Percentiles rank a stretch among this genome's conserved stretches.
phyloP scores from a whole-genome alignment of 2,797 vertebrate genomes.

The Syncerus caffer region DNA sequence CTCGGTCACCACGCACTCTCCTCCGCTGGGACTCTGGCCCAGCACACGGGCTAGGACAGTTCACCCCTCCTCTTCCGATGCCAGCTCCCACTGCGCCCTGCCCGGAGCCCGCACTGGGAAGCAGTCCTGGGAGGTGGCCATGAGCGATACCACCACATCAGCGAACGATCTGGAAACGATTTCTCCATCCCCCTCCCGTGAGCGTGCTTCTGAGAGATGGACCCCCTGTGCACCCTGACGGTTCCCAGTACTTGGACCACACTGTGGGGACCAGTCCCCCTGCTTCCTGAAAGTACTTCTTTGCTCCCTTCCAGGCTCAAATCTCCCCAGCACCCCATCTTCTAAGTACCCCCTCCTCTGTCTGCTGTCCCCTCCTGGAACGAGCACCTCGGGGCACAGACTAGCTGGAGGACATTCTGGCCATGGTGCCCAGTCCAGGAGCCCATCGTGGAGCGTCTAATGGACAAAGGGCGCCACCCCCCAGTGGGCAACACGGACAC shows the following conservation, averaged over 20 bases:
- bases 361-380: neutral
- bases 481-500: rapidly evolving
- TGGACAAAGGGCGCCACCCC: rapidly evolving
- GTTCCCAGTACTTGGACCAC: neutral
- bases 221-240: neutral
- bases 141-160: too few species aligned
- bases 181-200: neutral
- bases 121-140: neutral
- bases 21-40: neutral
- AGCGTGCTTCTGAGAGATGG: neutral
- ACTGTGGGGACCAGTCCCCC: neutral
- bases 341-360: neutral
- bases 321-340: neutral
- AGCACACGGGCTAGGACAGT: rapidly evolving
- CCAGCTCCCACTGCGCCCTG: neutral
- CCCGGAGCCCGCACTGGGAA: neutral
- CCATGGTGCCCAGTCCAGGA: neutral
- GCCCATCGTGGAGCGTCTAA: neutral
- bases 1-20: neutral
- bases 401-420: neutral
- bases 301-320: neutral
- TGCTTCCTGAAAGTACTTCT: neutral
- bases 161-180: neutral
- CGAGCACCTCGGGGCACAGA: neutral
- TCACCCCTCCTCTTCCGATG: neutral